Evolutionary conservation across 2,797 vertebrate genomes (phyloP).

Genomic region (Hafferia zeledoni): DNA sequence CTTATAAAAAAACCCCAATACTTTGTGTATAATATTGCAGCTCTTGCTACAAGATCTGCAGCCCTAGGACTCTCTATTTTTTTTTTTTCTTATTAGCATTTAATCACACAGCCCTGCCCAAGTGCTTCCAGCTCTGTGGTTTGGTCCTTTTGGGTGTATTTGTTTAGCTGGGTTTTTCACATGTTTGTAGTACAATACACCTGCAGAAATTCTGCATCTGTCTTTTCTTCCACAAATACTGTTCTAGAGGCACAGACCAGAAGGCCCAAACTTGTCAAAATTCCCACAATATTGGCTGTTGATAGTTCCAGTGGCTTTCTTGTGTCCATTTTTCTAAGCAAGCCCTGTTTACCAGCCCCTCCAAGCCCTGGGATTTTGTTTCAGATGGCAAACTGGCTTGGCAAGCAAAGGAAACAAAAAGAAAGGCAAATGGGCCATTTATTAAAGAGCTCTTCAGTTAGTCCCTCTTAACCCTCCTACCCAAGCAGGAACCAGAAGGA

Average conservation of each 20-base stretch:
- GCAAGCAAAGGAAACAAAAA: background rate
- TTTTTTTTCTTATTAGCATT: background rate
- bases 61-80: background rate
- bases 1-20: background rate
- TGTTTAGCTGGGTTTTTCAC: background rate
- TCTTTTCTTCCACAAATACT: background rate
- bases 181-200: rapidly evolving
- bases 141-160: background rate
- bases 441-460: background rate
- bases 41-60: background rate
- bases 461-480: background rate
- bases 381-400: background rate
- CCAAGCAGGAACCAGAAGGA: background rate
- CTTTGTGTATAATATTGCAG: background rate
- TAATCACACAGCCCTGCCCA: background rate
- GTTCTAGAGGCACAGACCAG: background rate
- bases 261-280: background rate
- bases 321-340: background rate
- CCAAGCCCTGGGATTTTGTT: background rate
- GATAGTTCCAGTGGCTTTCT: background rate
- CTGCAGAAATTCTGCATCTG: background rate
- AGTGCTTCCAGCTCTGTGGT: rapidly evolving
- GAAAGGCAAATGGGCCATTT: background rate
- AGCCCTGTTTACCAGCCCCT: background rate
- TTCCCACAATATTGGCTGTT: background rate